Evolutionary conservation across 1,140 invertebrate species (phyloP), one percentile per base, ranked within the genome.

Genomic region (Caenorhabditis briggsae): DNA sequence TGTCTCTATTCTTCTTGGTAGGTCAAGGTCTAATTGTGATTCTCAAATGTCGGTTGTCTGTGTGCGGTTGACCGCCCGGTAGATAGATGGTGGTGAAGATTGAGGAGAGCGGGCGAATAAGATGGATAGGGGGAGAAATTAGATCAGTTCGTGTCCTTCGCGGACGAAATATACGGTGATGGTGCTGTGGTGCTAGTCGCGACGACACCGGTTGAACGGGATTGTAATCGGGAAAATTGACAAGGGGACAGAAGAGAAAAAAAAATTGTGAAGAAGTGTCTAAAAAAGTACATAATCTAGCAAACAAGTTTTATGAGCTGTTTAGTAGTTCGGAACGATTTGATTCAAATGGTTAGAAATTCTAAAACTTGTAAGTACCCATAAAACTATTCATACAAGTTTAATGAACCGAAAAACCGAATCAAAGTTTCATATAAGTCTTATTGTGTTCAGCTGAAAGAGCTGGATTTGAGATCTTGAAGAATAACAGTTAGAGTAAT

Each of bases 1-100:
- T 65, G 25, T 65, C 11, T 65, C 3, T 78, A 46, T 78, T 78
- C 70, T 23, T 78, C n/a, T 78, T 78, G 70, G 70, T 78, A 78
- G 70, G 70, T 78, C 70, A 78, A 78, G 70, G 70, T 78, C 70
- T 78, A 78, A 78, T 78, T 50, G 70, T 78, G 70, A 78, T 78
- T 78, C 70, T 50, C 33, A 50, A 78, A 78, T 78, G 70, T 78
- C 46, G 70, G 70, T 78, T 78, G 50, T 78, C 70, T 78, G 41
- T 50, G 70, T 78, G 59, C 59, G 59, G 59, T 58, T 33, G 46
- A 23, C 70, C 43, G 20, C 33, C 33, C 33, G 33, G 33, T 33
- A 33, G 33, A 33, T 33, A 33, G 33, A 33, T 33, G 33, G 33
- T 33, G 33, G 33, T 33, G 33, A 33, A 33, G 33, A 33, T 33